Base-by-base conservation (phyloP, 2,888 invertebrate species). In the Argynnis bischoffii region DNA sequence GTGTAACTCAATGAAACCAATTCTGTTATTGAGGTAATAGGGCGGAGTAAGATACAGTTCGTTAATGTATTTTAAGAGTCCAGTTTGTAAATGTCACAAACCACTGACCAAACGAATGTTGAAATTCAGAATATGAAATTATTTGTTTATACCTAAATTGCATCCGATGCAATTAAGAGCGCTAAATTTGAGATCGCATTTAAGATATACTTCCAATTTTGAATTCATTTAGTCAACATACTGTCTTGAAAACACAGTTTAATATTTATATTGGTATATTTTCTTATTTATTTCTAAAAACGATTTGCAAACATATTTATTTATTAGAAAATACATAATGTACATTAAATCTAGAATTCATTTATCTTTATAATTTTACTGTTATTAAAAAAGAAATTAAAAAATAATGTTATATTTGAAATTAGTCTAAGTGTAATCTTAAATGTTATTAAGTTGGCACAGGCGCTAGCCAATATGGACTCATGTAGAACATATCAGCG, bases 31-130 rank as follows among this genome's bases (percentile, higher is more conserved):
- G 55, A 66, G 60, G 66, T 66, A 66, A 54, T 48, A 57, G 60
- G 66, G 66, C 60, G 66, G 54, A 35, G 60, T 48, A 59, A 65
- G 47, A 46, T 57, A 65, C 65, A 66, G 55, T 48, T 50, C 50
- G 55, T 66, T 66, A 66, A 53, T 21, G 66, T 59, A 60, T 48
- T 60, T 55, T 66, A 66, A 66, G 60, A 66, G 55, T 47, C 66
- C 60, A 66, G 60, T 66, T 66, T 60, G 60, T 66, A 66, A 66
- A 66, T 66, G 66, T 66, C 66, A 66, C 66, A 41, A 61, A 60
- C 53, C 15, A 65, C 47, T 56, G 41, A 55, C 66, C 41, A 48
- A 18, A 21, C 6, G 26, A 31, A 54, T 60, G 53, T 55, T 60
- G 66, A 66, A 66, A 66, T 66, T 35, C 18, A 31, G 48, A 21